Evolutionary conservation across 2,113 vertebrate genomes (phyloP), one percentile per base, ranked within the genome.

Genomic region (Potamarius usumacintae): DNA sequence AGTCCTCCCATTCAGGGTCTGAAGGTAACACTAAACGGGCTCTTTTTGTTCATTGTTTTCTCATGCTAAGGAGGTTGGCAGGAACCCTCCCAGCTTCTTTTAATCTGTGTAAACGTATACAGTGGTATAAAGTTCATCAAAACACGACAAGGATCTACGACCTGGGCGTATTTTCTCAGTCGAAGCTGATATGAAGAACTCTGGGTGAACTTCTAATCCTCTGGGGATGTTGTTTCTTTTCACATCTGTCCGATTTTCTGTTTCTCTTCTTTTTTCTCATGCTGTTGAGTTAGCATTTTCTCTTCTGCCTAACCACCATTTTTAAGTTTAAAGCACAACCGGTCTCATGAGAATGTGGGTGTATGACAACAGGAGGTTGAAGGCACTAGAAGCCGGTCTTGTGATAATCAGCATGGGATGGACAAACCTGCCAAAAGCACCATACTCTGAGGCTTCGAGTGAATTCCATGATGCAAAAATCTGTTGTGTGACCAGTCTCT

Each of bases 61-160:
- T 89, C 82, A 87, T 87, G 89, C 92, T 90, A 92, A 91, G 74
- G 85, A 83, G 87, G 79, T 83, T 87, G 84, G 89, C 92, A 72
- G 89, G 90, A 82, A 89, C 27, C 72, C 82, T 88, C 34, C 53
- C 76, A 88, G 71, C n/a, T 20, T 17, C 84, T 90, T 93, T 94
- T 91, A 89, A 93, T 92, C 90, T 87, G 89, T 88, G 83, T 91
- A 81, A 69, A 52, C 87, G 81, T 89, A 85, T 69, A 88, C 5
- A 57, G 90, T 89, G 90, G 92, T 89, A 88, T 53, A 82, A 82
- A 82, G 90, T 90, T 86, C 89, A 93, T 91, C 82, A 91, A 93
- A 93, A 93, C 89, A 92, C 25, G 0, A 57, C 27, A 83, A 90
- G 77, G 85, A 87, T 91, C 30, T 82, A 85, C 62, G 5, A 42